A percentile compares a stretch with the other conserved stretches of the same genome.
Conservation (phyloP, 1,140 invertebrate species). For the Papilio machaon region DNA sequence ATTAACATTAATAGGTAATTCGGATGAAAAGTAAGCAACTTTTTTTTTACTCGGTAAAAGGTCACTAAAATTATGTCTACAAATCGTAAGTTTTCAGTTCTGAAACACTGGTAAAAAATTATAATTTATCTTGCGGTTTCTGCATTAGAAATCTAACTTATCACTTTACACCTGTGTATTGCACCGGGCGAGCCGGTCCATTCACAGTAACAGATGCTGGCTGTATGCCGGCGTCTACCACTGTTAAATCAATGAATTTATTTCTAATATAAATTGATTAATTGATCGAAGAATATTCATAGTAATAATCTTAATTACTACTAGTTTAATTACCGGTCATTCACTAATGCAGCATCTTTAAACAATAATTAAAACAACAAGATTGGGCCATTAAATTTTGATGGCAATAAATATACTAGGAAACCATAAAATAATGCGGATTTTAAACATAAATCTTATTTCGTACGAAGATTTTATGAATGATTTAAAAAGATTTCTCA, state of each 20-base stretch:
- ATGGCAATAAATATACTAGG: background rate
- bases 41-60: no score
- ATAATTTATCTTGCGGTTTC: no score
- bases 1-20: background rate
- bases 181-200: no score
- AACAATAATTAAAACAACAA: constrained; percentile 18
- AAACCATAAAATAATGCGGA: background rate
- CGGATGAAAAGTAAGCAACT: background rate
- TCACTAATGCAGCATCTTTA: background rate
- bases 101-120: no score
- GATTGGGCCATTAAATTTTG: constrained; percentile 18
- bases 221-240: no score
- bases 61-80: no score
- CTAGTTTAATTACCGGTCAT: background rate
- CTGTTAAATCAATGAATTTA: no score
- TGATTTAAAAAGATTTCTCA: background rate
- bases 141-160: no score
- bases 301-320: background rate
- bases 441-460: background rate
- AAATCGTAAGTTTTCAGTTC: no score
- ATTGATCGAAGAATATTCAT: constrained; percentile 6
- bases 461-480: background rate
- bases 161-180: no score
- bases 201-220: no score
- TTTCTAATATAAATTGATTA: background rate